These are phyloP conservation scores for Tachysurus vachellii DNA, from an alignment of 2,113 vertebrate species.

Conservation along the genomic window DNA sequence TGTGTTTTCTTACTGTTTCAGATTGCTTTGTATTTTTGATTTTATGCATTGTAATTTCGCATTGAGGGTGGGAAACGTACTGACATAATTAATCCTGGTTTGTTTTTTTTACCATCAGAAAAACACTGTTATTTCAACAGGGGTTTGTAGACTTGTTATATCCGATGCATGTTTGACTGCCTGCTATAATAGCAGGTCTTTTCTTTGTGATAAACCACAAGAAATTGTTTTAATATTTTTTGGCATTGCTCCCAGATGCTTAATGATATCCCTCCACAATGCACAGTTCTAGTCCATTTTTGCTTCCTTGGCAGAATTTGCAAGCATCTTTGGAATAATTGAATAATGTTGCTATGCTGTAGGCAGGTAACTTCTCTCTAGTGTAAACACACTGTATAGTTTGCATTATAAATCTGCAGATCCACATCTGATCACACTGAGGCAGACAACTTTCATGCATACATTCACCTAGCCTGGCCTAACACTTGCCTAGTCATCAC, in stretches of 20 bases:
- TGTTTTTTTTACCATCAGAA: too few species aligned
- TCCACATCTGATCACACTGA: background rate
- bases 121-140: too few species aligned
- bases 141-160: too few species aligned
- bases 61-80: too few species aligned
- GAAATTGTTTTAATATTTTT: slow-evolving; percentile 4
- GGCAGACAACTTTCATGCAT: background rate
- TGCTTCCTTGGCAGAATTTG: slow-evolving; percentile 11
- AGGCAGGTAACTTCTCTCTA: background rate
- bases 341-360: background rate
- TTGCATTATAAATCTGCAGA: background rate
- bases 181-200: background rate
- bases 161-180: background rate
- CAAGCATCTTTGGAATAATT: background rate
- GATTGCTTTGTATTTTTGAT: too few species aligned
- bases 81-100: too few species aligned
- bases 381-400: background rate
- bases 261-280: background rate
- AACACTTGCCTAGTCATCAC: background rate
- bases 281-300: background rate
- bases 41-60: too few species aligned
- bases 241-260: slow-evolving; percentile 13
- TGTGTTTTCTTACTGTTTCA: too few species aligned
- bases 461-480: background rate
- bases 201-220: background rate